Percentiles rank a stretch among this genome's conserved stretches.
These are phyloP conservation scores for Balaeniceps rex DNA, from an alignment of 2,113 vertebrate genomes.

Conservation along the genomic window DNA sequence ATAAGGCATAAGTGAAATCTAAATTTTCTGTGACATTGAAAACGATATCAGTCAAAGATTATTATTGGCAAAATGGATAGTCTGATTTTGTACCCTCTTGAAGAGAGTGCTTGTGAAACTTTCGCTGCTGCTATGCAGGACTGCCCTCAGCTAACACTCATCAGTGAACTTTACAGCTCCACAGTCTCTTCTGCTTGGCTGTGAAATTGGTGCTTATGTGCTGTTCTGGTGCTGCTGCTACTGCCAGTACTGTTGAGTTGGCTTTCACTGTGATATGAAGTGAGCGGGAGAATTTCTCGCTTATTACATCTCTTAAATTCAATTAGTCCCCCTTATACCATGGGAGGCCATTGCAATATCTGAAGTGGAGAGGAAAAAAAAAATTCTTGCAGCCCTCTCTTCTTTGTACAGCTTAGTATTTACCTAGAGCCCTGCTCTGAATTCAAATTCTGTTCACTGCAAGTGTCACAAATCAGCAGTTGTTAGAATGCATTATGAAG, in stretches of 20 bases:
- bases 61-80: not conserved
- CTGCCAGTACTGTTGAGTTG: not conserved
- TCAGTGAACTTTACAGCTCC: not conserved
- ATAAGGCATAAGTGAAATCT: not conserved
- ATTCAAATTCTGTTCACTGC: constrained; percentile 57
- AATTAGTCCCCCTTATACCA: constrained; percentile 49
- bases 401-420: not conserved
- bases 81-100: not conserved
- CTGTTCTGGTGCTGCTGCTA: not conserved
- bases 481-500: constrained; percentile 69
- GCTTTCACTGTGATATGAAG: not conserved
- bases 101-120: not conserved
- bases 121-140: not conserved
- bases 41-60: not conserved
- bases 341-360: constrained; percentile 6
- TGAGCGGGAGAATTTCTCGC: not conserved
- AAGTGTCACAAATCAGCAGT: constrained; percentile 55
- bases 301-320: constrained; percentile 62
- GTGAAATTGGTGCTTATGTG: not conserved
- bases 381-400: not conserved
- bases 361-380: not conserved
- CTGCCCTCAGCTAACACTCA: not conserved
- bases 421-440: not conserved
- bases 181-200: not conserved
- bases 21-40: not conserved